A percentile compares a stretch with the other conserved stretches of the same genome.
Evolutionary conservation across 1,140 invertebrate genomes (phyloP).

Genomic region (Eurosta solidaginis): DNA sequence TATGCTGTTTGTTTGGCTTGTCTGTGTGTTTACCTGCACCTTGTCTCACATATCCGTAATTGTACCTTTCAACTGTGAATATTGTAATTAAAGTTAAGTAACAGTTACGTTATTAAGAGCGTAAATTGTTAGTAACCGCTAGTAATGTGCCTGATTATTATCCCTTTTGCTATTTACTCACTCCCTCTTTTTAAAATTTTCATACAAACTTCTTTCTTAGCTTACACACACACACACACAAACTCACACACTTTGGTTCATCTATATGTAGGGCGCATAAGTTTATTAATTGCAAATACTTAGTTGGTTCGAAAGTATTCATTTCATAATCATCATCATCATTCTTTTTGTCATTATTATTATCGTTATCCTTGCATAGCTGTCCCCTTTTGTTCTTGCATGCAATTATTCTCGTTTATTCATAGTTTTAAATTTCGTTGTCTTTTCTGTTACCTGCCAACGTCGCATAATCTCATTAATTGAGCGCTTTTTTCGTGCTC

Average conservation of each 20-base stretch:
- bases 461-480: conserved; percentile 11
- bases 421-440: conserved; percentile 2
- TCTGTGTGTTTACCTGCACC: not conserved
- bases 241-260: too few relatives aligned
- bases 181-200: not conserved
- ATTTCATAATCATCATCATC: not conserved
- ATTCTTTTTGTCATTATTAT: not conserved
- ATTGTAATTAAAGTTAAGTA: conserved; percentile 22
- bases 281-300: not conserved
- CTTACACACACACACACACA: too few relatives aligned
- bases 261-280: too few relatives aligned
- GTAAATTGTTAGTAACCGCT: not conserved
- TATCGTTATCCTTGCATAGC: not conserved
- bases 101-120: not conserved
- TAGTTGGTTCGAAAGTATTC: too few relatives aligned
- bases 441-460: not conserved
- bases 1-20: not conserved
- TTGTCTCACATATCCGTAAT: not conserved
- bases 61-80: not conserved
- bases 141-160: not conserved
- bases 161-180: not conserved
- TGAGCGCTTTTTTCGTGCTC: not conserved
- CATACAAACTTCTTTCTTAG: not conserved
- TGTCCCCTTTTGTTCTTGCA: not conserved
- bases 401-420: conserved; percentile 11